Percentiles rank a stretch among this genome's conserved stretches.
Conservation (phyloP, 2,113 vertebrate genomes). For the Lagenorhynchus albirostris region DNA sequence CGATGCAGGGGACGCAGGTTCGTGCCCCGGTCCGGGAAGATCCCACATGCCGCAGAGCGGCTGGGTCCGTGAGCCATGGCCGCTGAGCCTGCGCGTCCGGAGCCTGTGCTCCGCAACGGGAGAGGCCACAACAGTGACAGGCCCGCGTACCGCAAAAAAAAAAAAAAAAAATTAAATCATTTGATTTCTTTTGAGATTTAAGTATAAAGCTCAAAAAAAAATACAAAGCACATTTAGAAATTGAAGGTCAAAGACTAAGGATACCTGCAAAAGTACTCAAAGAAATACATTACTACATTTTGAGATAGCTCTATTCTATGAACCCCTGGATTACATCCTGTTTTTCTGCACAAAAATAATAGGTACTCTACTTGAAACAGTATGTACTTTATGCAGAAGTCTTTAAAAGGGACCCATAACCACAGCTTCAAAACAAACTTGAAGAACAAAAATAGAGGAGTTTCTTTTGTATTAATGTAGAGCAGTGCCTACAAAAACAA, state of each 20-base stretch:
- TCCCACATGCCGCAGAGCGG: too few species aligned
- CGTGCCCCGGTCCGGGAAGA: too few species aligned
- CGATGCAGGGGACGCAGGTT: too few species aligned
- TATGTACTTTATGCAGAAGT: background rate
- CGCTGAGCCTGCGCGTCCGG: too few species aligned
- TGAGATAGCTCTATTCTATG: background rate
- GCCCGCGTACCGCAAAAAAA: too few species aligned
- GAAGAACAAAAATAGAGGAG: background rate
- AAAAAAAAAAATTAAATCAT: background rate
- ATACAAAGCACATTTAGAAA: background rate
- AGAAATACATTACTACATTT: background rate
- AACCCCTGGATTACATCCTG: background rate
- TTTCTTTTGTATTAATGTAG: background rate
- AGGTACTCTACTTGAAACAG: background rate
- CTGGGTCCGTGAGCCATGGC: too few species aligned
- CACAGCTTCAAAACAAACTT: background rate
- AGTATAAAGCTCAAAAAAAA: constrained; percentile 10
- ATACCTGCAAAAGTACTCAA: background rate
- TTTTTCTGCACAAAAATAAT: background rate
- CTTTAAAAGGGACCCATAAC: background rate
- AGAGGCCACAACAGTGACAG: too few species aligned
- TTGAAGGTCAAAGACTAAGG: background rate
- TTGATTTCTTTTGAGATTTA: background rate
- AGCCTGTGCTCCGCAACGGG: too few species aligned
- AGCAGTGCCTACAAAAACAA: background rate